These are phyloP conservation scores for Bombycilla garrulus DNA, from an alignment of 2,113 vertebrate species.

Conservation along the genomic window DNA sequence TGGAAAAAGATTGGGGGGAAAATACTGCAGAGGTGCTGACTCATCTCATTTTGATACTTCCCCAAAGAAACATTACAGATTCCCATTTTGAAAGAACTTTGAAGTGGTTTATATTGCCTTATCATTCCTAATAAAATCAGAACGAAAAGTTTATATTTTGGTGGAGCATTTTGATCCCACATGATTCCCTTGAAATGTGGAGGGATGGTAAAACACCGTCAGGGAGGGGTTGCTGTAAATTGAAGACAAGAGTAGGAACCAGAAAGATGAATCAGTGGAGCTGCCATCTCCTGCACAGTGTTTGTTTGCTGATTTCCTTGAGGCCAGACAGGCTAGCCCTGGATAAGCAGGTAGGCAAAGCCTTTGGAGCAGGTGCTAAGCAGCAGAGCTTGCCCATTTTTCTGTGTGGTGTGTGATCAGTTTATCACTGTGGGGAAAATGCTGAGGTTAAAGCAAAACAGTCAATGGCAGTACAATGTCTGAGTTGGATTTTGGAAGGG, in stretches of 20 bases:
- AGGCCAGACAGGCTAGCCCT: neutral
- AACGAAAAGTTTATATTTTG: neutral
- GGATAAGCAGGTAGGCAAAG: neutral
- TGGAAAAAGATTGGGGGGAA: neutral
- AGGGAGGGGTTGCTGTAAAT: neutral
- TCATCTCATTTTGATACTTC: conserved; percentile 7
- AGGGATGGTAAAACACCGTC: rapidly evolving
- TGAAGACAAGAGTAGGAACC: neutral
- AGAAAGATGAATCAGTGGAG: neutral
- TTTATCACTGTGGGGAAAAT: neutral
- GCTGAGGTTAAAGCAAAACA: neutral
- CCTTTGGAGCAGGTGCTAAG: neutral
- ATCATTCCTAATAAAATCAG: conserved; percentile 12
- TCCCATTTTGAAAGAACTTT: neutral
- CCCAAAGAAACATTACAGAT: neutral
- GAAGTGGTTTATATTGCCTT: neutral
- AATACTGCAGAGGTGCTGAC: neutral
- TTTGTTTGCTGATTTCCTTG: neutral
- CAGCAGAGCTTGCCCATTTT: neutral
- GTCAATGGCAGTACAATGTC: neutral
- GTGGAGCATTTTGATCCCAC: neutral
- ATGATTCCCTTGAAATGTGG: neutral
- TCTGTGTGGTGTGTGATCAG: neutral
- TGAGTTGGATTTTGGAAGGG: neutral
- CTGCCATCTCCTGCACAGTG: neutral